Conservation (phyloP, 1,140 invertebrate genomes). For the Eumeta japonica region DNA sequence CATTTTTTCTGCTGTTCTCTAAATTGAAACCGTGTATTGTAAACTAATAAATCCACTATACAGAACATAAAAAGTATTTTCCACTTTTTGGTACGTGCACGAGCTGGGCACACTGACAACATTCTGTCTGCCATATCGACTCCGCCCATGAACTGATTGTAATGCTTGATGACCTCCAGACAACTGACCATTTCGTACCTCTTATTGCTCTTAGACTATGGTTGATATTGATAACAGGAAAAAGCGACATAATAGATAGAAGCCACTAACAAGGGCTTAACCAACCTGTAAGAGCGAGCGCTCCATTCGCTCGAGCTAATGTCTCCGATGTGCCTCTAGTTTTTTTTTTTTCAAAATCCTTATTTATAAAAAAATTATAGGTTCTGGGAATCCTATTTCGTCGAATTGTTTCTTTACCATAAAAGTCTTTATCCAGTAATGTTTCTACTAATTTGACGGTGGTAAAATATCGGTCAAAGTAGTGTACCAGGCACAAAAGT, state of each 20-base stretch:
- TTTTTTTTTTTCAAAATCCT: slow-evolving; percentile 4
- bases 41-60: slow-evolving; percentile 2
- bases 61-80: slow-evolving; percentile 8
- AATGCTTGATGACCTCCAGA: slow-evolving; percentile 7
- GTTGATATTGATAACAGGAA: neutral
- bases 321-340: slow-evolving; percentile 3
- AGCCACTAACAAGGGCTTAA: neutral
- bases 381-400: slow-evolving; percentile 5
- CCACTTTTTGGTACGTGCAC: slow-evolving; percentile 10
- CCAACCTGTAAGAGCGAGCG: slow-evolving; percentile 3
- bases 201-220: slow-evolving; percentile 19
- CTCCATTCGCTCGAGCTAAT: neutral
- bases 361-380: slow-evolving; percentile 3
- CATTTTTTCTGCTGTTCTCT: no score
- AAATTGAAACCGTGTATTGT: slow-evolving; percentile 3
- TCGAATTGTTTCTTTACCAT: slow-evolving; percentile 1
- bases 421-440: neutral
- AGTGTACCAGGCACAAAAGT: slow-evolving; percentile 2
- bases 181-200: slow-evolving; percentile 16
- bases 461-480: slow-evolving; percentile 6
- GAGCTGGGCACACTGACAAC: slow-evolving; percentile 7
- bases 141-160: slow-evolving; percentile 21
- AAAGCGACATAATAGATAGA: neutral
- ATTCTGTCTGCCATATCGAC: slow-evolving; percentile 18
- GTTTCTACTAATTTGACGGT: neutral